These are phyloP conservation scores for Acanthosepion pharaonis DNA, from an alignment of 2,888 invertebrate species.

Conservation along the genomic window DNA sequence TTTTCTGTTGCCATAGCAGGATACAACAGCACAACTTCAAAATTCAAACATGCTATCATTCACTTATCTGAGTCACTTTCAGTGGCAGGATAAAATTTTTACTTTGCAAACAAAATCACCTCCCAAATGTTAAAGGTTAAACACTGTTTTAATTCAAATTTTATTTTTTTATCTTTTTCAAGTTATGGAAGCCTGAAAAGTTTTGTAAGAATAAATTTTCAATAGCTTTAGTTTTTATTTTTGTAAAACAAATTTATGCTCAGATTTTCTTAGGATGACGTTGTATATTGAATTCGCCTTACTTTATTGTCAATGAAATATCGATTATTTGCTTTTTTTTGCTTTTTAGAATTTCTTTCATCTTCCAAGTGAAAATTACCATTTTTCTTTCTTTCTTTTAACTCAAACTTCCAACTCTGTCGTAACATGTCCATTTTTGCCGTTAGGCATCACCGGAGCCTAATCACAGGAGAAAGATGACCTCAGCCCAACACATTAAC, in stretches of 20 bases:
- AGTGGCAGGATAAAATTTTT: too few species aligned
- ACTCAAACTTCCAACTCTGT: background rate
- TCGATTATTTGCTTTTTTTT: too few species aligned
- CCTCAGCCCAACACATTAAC: conserved; percentile 33
- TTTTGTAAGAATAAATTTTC: background rate
- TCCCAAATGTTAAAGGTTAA: too few species aligned
- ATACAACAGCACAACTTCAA: too few species aligned
- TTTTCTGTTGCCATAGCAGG: too few species aligned
- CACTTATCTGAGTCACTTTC: too few species aligned
- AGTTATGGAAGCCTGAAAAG: background rate
- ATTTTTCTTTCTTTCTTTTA: background rate
- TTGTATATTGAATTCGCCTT: too few species aligned
- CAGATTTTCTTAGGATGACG: background rate
- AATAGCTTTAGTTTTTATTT: background rate
- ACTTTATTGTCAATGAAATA: too few species aligned
- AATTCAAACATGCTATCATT: too few species aligned
- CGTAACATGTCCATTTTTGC: background rate
- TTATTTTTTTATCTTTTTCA: background rate
- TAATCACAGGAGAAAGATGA: conserved; percentile 25
- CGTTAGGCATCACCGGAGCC: conserved; percentile 33
- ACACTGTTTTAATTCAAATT: too few species aligned
- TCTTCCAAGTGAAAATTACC: background rate
- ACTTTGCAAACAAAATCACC: too few species aligned
- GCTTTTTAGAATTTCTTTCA: background rate
- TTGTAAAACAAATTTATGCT: background rate